These are phyloP conservation scores for Troides aeacus DNA, from an alignment of 2,888 invertebrate genomes.

Conservation along the genomic window DNA sequence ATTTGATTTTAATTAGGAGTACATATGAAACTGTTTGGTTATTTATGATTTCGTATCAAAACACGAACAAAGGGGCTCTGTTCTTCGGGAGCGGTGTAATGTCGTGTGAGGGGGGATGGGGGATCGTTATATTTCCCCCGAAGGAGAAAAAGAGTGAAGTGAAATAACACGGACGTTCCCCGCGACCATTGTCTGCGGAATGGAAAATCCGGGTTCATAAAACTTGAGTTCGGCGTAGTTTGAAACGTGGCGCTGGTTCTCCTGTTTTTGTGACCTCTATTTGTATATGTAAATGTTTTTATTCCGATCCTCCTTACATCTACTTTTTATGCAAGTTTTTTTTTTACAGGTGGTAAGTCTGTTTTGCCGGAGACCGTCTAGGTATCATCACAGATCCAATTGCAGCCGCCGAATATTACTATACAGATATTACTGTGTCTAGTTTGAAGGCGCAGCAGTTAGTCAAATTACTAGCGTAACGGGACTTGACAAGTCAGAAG, in stretches of 20 bases:
- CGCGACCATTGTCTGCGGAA: constrained; percentile 20
- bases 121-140: constrained; percentile 6
- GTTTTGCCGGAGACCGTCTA: too few species aligned
- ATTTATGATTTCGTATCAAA: not conserved
- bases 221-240: constrained; percentile 17
- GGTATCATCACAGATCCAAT: too few species aligned
- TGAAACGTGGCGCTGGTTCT: not conserved
- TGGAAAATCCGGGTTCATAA: constrained; percentile 24
- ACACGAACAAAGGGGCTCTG: not conserved
- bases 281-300: not conserved
- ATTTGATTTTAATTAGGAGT: too few species aligned
- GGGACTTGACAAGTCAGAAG: too few species aligned
- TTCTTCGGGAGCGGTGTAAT: constrained; percentile 11
- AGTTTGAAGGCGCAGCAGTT: too few species aligned
- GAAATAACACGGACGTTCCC: constrained; percentile 15
- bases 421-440: too few species aligned
- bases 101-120: not conserved
- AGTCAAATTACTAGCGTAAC: too few species aligned
- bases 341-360: too few species aligned
- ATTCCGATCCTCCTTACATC: too few species aligned
- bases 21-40: too few species aligned
- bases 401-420: too few species aligned
- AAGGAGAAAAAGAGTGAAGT: constrained; percentile 19
- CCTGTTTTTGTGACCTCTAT: constrained; percentile 1
- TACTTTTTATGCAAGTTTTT: too few species aligned